Conservation (phyloP, 1,140 invertebrate species). For the Harpegnathos saltator region DNA sequence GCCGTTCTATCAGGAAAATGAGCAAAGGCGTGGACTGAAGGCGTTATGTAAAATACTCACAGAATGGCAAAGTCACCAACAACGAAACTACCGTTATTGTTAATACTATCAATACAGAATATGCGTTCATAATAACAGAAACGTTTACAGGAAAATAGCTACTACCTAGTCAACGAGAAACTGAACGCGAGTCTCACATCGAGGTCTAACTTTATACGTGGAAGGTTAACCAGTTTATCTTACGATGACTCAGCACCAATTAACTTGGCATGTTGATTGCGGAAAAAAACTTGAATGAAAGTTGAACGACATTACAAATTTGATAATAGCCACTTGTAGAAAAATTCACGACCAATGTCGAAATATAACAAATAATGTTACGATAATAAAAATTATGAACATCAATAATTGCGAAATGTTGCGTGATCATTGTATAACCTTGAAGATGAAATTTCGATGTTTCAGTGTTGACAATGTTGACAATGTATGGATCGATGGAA, state of each 20-base stretch:
- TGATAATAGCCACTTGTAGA: too few relatives aligned
- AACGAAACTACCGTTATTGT: slow-evolving; percentile 12
- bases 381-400: too few relatives aligned
- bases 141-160: slow-evolving; percentile 8
- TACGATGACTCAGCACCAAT: slow-evolving; percentile 25
- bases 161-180: slow-evolving; percentile 36
- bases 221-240: not conserved
- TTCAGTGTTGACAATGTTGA: too few relatives aligned
- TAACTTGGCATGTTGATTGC: too few relatives aligned
- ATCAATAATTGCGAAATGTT: too few relatives aligned
- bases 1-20: not conserved
- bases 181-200: not conserved
- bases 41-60: slow-evolving; percentile 68
- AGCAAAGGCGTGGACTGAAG: slow-evolving; percentile 10
- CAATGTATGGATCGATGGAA: too few relatives aligned
- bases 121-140: slow-evolving; percentile 32
- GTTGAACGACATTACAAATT: too few relatives aligned
- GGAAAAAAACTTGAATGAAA: too few relatives aligned
- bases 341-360: too few relatives aligned
- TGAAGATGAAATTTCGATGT: too few relatives aligned
- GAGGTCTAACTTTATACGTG: not conserved
- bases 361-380: too few relatives aligned
- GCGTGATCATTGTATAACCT: too few relatives aligned
- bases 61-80: slow-evolving; percentile 55
- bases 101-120: slow-evolving; percentile 33